Evolutionary conservation across 2,797 vertebrate genomes (phyloP), one percentile per base, ranked within the genome.

Genomic region (Amazona finschi): DNA sequence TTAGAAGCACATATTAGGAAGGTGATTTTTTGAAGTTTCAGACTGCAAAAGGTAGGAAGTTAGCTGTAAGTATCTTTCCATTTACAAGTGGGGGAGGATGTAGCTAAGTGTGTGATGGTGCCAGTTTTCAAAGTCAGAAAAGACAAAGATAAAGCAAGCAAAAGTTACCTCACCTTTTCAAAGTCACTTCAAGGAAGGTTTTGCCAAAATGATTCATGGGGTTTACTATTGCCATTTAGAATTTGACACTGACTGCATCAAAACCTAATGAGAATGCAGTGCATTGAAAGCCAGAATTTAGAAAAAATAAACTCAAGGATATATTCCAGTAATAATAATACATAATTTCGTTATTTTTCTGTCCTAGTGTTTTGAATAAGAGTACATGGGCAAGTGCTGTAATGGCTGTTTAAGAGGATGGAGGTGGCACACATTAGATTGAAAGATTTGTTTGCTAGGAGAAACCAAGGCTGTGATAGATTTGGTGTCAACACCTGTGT

Each of bases 1-100:
- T 98, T 98, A 98, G 97, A 96, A 93, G 57, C 85, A 92, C 90
- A 88, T 87, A 79, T 91, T 92, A 86, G 39, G n/a, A 84, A 94
- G 87, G 90, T 87, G 82, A 85, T 75, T 94, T 90, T 94, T 71
- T 96, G 61, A 89, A 94, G 78, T 86, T 91, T 82, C 27, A 5
- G 50, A 73, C 78, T 95, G 79, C 67, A 86, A 85, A 87, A 96
- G 77, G 89, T 81, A 87, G 61, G 62, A 70, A 91, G 78, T 80
- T 87, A 81, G 33, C 77, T 82, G 7, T 73, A 39, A 85, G 64
- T 83, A 36, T 67, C 46, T 85, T 89, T 55, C 75, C 21, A 5
- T 80, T 83, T 87, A 46, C 11, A 6, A 85, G 64, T 28, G 15
- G 38, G 6, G 33, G 57, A 83, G 22, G 57, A 19, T 4, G 1